Conservation (phyloP, 2,888 invertebrate species). For the Torymus aiolomorphi region DNA sequence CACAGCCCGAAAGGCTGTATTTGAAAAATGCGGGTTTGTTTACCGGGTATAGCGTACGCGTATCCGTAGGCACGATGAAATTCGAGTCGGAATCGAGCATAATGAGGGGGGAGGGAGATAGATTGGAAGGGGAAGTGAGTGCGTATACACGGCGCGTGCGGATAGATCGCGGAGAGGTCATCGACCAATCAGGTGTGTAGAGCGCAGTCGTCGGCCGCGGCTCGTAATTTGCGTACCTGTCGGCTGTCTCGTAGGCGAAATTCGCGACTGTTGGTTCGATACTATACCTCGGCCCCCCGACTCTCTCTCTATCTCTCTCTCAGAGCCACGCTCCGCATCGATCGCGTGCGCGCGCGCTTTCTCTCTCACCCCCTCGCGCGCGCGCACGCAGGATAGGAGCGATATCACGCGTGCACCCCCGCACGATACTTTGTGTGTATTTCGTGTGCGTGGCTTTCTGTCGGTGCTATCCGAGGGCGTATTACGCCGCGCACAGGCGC, state of each 20-base stretch:
- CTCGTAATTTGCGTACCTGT: constrained; percentile 46
- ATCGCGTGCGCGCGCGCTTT: constrained; percentile 1
- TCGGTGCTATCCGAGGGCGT: background rate
- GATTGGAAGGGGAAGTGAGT: background rate
- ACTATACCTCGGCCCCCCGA: constrained; percentile 60
- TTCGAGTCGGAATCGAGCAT: constrained; percentile 30
- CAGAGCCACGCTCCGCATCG: constrained; percentile 30
- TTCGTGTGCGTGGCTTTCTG: background rate
- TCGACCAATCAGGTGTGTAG: constrained; percentile 42
- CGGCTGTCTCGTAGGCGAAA: constrained; percentile 52
- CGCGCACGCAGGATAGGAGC: background rate
- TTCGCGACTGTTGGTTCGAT: constrained; percentile 62
- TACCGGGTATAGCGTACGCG: background rate
- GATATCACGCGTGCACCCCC: background rate
- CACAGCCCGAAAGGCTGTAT: too few species aligned
- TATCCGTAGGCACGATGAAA: constrained; percentile 26
- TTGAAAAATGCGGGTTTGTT: too few species aligned
- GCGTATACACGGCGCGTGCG: too few species aligned
- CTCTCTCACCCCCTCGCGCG: too few species aligned
- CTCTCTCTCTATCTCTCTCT: constrained; percentile 38
- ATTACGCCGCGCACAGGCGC: background rate
- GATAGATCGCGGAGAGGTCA: constrained; percentile 26
- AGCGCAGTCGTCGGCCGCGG: constrained; percentile 14
- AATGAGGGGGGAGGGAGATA: constrained; percentile 6
- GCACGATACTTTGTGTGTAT: background rate